Evolutionary conservation across 37 sponge, comb jelly and placozoan species (phyloP).

Genomic region (Eunapius fragilis): DNA sequence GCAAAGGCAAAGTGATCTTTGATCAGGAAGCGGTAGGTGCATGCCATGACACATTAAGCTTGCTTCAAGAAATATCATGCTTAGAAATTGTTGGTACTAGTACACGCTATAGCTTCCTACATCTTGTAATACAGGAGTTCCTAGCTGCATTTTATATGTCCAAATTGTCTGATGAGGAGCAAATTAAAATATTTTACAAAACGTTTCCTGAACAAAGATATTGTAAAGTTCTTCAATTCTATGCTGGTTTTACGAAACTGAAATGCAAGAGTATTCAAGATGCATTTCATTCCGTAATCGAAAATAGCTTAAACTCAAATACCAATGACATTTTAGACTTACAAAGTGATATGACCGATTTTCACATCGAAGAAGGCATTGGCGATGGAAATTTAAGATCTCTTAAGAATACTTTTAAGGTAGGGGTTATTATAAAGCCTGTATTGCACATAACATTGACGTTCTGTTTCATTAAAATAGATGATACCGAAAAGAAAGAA

Average conservation of each 20-base stretch:
- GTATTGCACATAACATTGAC: no score
- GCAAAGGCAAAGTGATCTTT: neutral
- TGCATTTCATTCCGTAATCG: neutral
- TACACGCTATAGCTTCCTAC: neutral
- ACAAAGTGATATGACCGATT: neutral
- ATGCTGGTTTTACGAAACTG: conserved; percentile 8
- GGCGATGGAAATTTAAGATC: no score
- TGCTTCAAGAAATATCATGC: no score
- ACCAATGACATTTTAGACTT: neutral
- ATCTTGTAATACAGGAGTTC: neutral
- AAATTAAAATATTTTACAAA: neutral
- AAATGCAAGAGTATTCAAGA: neutral
- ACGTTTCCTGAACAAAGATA: neutral
- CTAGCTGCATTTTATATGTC: conserved; percentile 2
- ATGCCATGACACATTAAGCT: neutral
- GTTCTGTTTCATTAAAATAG: no score
- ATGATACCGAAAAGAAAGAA: no score
- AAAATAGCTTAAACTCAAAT: neutral
- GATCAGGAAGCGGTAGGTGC: neutral
- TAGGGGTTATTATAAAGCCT: no score
- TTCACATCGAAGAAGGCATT: no score
- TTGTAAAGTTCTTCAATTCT: neutral
- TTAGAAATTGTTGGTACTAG: neutral
- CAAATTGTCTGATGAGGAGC: neutral
- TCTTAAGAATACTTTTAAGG: no score